A percentile compares a stretch with the other conserved stretches of the same genome.
These are phyloP conservation scores for Corythucha ciliata DNA, from an alignment of 2,888 invertebrate genomes.

Conservation along the genomic window DNA sequence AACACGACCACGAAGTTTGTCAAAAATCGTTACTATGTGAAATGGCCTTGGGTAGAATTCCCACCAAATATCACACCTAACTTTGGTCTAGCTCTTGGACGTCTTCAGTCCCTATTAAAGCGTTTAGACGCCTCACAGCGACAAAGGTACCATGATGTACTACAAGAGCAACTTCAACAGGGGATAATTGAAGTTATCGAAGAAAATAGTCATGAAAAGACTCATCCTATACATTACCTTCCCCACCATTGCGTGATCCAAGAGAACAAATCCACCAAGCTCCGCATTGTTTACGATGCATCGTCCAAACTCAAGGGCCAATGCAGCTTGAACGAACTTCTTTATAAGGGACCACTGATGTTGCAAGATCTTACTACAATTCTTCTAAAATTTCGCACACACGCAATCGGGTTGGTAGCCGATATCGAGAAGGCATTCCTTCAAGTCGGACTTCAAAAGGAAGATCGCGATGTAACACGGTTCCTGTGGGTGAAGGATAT, in stretches of 20 bases:
- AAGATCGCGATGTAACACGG: slow-evolving; percentile 9
- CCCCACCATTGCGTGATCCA: slow-evolving; percentile 7
- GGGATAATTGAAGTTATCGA: background rate
- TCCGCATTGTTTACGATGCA: slow-evolving; percentile 12
- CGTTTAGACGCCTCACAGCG: background rate
- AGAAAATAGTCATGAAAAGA: background rate
- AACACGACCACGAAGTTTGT: background rate
- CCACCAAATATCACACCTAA: background rate
- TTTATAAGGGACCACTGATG: slow-evolving; percentile 1
- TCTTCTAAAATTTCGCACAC: background rate
- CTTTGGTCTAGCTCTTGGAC: slow-evolving; percentile 5
- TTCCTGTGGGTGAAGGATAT: slow-evolving; percentile 13
- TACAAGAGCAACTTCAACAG: slow-evolving; percentile 2
- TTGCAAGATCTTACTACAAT: background rate
- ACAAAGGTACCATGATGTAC: background rate
- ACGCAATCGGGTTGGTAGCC: background rate
- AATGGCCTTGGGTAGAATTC: slow-evolving; percentile 13
- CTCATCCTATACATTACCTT: slow-evolving; percentile 10
- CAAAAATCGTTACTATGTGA: slow-evolving; percentile 1
- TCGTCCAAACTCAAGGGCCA: slow-evolving; percentile 3
- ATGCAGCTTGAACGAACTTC: slow-evolving; percentile 5
- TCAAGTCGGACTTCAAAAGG: slow-evolving; percentile 10
- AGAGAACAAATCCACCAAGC: background rate
- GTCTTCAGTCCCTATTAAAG: slow-evolving; percentile 3
- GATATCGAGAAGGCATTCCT: slow-evolving; percentile 16